A percentile compares a stretch with the other conserved stretches of the same genome.
These are phyloP conservation scores for Orthonyx spaldingii DNA, from an alignment of 2,113 vertebrate species.

Conservation along the genomic window DNA sequence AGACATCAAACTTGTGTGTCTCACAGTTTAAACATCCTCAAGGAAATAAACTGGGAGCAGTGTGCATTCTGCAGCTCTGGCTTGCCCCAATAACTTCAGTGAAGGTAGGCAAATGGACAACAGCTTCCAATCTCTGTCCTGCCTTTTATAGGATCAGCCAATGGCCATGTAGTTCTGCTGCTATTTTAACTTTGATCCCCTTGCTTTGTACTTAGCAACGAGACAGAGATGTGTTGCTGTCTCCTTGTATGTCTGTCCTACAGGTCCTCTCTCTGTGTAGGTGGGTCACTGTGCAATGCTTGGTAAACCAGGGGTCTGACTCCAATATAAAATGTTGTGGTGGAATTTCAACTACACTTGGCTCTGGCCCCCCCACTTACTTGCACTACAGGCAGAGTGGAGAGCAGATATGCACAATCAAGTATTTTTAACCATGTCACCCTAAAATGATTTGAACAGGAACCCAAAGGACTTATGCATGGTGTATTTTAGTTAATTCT, in stretches of 20 bases:
- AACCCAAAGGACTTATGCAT: accelerated
- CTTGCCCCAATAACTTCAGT: background rate
- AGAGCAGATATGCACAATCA: background rate
- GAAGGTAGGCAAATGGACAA: background rate
- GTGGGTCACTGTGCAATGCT: background rate
- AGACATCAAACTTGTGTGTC: background rate
- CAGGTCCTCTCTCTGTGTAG: background rate
- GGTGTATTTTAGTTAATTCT: background rate
- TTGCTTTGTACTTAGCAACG: background rate
- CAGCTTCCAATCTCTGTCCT: background rate
- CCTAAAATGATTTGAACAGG: background rate
- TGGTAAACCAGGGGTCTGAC: background rate
- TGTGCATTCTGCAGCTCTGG: background rate
- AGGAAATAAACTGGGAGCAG: background rate
- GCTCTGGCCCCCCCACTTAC: background rate
- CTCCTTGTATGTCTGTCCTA: background rate
- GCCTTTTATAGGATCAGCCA: background rate
- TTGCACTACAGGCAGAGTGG: background rate
- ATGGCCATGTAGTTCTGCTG: background rate
- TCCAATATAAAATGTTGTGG: background rate
- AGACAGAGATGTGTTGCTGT: background rate
- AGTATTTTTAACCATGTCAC: background rate
- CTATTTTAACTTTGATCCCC: background rate
- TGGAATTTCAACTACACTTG: background rate
- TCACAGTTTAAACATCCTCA: background rate